Conservation (phyloP, 2,797 vertebrate species). For the Jordanella pulchra region DNA sequence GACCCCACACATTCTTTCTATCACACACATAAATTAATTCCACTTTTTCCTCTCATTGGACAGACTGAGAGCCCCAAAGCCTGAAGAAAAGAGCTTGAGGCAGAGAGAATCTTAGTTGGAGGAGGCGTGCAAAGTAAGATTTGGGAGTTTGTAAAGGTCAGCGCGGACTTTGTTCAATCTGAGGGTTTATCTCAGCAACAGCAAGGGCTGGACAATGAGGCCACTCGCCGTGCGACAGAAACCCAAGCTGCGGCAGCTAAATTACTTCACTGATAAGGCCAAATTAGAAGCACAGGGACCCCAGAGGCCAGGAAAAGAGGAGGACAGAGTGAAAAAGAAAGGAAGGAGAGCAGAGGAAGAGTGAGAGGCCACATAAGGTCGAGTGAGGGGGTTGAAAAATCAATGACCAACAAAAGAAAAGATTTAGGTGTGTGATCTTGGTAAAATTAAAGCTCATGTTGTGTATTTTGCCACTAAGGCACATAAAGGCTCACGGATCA, state of each 20-base stretch:
- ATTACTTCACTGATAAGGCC: slow-evolving; percentile 93
- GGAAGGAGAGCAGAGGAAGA: slow-evolving; percentile 38
- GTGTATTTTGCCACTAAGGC: slow-evolving; percentile 25
- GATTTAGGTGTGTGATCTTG: slow-evolving; percentile 43
- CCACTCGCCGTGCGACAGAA: slow-evolving; percentile 90
- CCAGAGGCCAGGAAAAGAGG: slow-evolving; percentile 79
- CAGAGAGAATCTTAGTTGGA: slow-evolving; percentile 64
- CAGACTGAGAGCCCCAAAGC: slow-evolving; percentile 71
- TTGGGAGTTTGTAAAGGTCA: slow-evolving; percentile 96
- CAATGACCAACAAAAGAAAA: slow-evolving; percentile 63
- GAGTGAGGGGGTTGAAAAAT: slow-evolving; percentile 53
- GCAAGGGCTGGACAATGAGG: slow-evolving; percentile 91
- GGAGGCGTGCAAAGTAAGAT: slow-evolving; percentile 72
- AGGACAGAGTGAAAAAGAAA: slow-evolving; percentile 53
- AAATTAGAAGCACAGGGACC: slow-evolving; percentile 86
- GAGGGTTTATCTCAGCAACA: slow-evolving; percentile 97
- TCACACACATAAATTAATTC: slow-evolving; percentile 43
- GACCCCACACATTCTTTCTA: slow-evolving; percentile 71
- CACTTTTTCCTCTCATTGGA: slow-evolving; percentile 69
- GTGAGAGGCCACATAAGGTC: slow-evolving; percentile 44
- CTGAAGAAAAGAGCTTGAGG: slow-evolving; percentile 55
- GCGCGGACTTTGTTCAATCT: slow-evolving; percentile 94
- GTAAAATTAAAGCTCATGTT: slow-evolving; percentile 49
- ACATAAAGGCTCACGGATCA: slow-evolving; percentile 23
- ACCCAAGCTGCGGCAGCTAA: slow-evolving; percentile 93